Base-by-base conservation (phyloP, 2,888 invertebrate genomes). In the Microchrysa polita region DNA sequence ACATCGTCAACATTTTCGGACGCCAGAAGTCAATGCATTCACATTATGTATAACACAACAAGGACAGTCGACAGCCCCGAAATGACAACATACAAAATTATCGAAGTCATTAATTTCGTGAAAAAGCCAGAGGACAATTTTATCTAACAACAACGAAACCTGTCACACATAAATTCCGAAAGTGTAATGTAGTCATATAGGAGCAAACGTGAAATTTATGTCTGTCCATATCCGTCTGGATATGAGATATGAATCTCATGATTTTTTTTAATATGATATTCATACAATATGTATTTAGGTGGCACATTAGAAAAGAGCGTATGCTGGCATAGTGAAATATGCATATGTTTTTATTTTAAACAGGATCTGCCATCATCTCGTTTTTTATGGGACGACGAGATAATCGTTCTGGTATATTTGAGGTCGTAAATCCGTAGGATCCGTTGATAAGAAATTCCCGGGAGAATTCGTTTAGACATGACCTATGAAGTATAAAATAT, bases 81-180 rank as follows among this genome's bases (percentile, higher is more conserved):
- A 60, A 34, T 40, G 40, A 14, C 61, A 61, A 12, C 7, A 34
- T n/a, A 23, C 67, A 52, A 67, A 23, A 67, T 67, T 53, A 67
- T 67, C 67, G 67, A 44, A 67, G 53, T 53, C 67, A 67, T 67
- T 67, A 67, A 67, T 67, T 67, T 53, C 67, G 27, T n/a, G n/a
- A n/a, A 34, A 7, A 52, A 61, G 53, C 67, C 67, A 27, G 67
- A 52, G 67, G 67, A 67, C 67, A 67, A 52, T 67, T 67, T 67
- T 67, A 67, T 67, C 67, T 67, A 67, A 53, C 61, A 67, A 53
- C 61, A 61, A 52, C 67, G 67, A 67, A 67, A 67, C 67, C 67
- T 67, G 67, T 53, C 67, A 53, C 67, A 44, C 67, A 67, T 67
- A 67, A 67, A 67, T 67, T 67, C 67, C 22, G 9, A 65, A 34